Base-by-base conservation (phyloP, 2,888 invertebrate species). In the Ellobium chinense region DNA sequence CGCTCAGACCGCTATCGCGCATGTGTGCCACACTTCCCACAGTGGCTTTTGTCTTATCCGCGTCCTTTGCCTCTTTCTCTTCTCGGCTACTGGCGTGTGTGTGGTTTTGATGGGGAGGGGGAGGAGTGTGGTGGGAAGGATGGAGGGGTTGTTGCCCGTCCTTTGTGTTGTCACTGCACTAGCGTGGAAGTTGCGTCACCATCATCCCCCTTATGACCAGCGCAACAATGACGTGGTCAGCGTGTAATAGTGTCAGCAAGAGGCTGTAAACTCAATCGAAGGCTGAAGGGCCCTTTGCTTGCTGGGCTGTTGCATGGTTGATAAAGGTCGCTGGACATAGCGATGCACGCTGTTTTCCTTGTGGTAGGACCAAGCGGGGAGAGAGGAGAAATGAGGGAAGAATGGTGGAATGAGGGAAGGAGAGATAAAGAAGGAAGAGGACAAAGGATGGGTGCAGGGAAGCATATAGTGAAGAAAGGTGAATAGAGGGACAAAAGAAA, bases 1-100 rank as follows among this genome's bases (percentile, higher is more conserved):
- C 54, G 54, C 46, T 76, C 66, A 54, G 76, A 65, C 56, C 24
- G 34, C 36, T 66, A 66, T 76, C 56, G 63, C 27, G 54, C n/a
- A 39, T n/a, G 54, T 34, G 36, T 65, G 65, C 31, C 31, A 21
- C 9, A 29, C 31, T 65, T 31, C 18, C 66, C 56, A 4, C 29
- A 12, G 34, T 14, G 29, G 63, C 63, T 24, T n/a, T 62, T 60
- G 73, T 74, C 39, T 74, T 63, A 63, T 31, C 39, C 46, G 12
- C 7, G 27, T 5, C 60, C 60, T 24, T 5, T 7, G 39, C 21
- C 29, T 31, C 62, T 5, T 34, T 27, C n/a, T 27, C n/a, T n/a
- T n/a, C n/a, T n/a, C n/a, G n/a, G n/a, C n/a, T n/a, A n/a, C n/a
- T n/a, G n/a, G n/a, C n/a, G n/a, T n/a, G n/a, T n/a, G n/a, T n/a